Evolutionary conservation across 2,888 invertebrate species (phyloP).

Genomic region (Rhimphoctona megacephalus): DNA sequence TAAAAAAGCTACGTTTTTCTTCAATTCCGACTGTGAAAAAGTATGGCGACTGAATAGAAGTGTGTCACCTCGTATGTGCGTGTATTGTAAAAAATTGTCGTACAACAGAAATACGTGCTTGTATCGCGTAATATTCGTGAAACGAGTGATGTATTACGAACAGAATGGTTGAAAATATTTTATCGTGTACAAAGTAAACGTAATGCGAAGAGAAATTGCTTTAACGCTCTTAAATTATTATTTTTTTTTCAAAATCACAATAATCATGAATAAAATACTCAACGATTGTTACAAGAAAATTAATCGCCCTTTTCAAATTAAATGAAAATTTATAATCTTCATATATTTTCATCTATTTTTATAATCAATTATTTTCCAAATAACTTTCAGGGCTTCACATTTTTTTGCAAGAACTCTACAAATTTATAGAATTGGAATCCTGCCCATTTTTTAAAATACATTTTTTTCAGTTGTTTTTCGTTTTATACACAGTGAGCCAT

Average conservation of each 20-base stretch:
- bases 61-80: slow-evolving; percentile 3
- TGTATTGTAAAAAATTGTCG: slow-evolving; percentile 30
- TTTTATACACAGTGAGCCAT: background rate
- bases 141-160: slow-evolving; percentile 14
- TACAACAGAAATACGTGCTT: slow-evolving; percentile 47
- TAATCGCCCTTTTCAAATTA: background rate
- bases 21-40: background rate
- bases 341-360: background rate
- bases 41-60: background rate
- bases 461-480: background rate
- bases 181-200: slow-evolving; percentile 4
- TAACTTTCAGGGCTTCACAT: background rate
- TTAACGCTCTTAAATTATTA: background rate
- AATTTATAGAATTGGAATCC: background rate
- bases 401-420: background rate
- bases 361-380: background rate
- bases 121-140: slow-evolving; percentile 41
- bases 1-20: background rate
- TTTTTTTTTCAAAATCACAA: background rate
- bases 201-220: background rate
- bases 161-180: background rate
- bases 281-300: background rate
- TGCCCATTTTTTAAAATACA: background rate
- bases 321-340: background rate
- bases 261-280: background rate